Conservation (phyloP, 1,140 invertebrate species). For the Dendrolimus punctatus region DNA sequence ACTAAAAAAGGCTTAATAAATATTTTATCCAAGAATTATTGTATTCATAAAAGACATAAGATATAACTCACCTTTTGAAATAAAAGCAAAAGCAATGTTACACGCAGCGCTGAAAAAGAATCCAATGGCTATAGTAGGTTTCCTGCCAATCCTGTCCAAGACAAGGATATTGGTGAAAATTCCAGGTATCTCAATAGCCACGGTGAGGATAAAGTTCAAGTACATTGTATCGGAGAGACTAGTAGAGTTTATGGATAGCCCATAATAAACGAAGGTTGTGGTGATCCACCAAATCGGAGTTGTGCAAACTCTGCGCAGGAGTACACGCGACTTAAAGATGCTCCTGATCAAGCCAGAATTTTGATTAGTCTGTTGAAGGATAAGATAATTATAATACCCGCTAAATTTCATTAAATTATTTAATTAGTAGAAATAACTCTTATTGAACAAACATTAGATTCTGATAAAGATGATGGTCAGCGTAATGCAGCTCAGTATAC, state of each 20-base stretch:
- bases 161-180: constrained; percentile 76
- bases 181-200: constrained; percentile 80
- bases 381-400: too few species aligned
- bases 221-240: constrained; percentile 81
- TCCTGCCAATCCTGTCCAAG: constrained; percentile 77
- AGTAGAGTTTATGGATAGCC: constrained; percentile 84
- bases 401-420: too few species aligned
- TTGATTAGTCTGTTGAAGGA: constrained; percentile 34
- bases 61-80: constrained; percentile 36
- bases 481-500: too few species aligned
- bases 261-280: constrained; percentile 85
- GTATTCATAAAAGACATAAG: background rate
- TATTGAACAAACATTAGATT: too few species aligned
- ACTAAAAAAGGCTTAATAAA: background rate
- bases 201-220: constrained; percentile 79
- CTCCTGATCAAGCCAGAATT: constrained; percentile 53
- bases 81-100: constrained; percentile 55
- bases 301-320: constrained; percentile 76
- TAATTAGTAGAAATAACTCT: too few species aligned
- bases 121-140: constrained; percentile 70
- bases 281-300: constrained; percentile 83
- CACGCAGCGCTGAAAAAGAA: constrained; percentile 75
- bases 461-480: too few species aligned
- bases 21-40: background rate
- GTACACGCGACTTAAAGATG: constrained; percentile 73